A percentile compares a stretch with the other conserved stretches of the same genome.
phyloP scores from a whole-genome alignment of 1,140 invertebrate species.

The Monomorium pharaonis region DNA sequence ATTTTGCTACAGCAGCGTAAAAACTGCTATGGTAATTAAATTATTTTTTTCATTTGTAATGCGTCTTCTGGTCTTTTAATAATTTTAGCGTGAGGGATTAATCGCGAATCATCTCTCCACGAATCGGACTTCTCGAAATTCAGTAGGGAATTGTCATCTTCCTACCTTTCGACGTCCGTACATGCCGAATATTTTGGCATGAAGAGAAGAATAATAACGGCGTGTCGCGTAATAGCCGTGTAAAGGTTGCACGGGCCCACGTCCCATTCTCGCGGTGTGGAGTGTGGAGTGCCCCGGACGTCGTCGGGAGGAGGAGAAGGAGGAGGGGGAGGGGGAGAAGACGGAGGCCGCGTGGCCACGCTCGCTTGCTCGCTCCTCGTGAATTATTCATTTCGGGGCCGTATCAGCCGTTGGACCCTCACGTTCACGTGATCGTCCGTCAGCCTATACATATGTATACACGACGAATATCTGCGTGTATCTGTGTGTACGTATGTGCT shows the following conservation, averaged over 20 bases:
- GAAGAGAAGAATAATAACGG: constrained; percentile 57
- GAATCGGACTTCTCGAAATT: constrained; percentile 28
- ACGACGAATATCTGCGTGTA: constrained; percentile 48
- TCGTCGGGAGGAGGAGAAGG: constrained; percentile 39
- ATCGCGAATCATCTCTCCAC: background rate
- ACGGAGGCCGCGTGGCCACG: constrained; percentile 50
- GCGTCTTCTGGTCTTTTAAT: too few relatives aligned
- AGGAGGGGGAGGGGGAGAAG: too few relatives aligned
- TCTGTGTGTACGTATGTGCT: background rate
- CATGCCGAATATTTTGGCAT: constrained; percentile 38
- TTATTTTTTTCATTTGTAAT: too few relatives aligned
- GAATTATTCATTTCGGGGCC: constrained; percentile 81
- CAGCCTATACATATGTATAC: constrained; percentile 74
- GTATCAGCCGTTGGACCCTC: constrained; percentile 77
- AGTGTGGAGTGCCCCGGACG: constrained; percentile 14
- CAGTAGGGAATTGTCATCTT: background rate
- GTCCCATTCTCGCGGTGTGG: constrained; percentile 50
- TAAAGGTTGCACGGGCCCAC: constrained; percentile 50
- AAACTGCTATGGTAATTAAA: too few relatives aligned
- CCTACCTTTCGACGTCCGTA: constrained; percentile 1
- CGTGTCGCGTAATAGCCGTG: constrained; percentile 60
- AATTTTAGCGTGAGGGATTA: background rate
- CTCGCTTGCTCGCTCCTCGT: constrained; percentile 63
- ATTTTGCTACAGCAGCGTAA: too few relatives aligned
- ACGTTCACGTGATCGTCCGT: constrained; percentile 79